Evolutionary conservation across 2,113 vertebrate genomes (phyloP).

Genomic region (Pollimyrus isidori): DNA sequence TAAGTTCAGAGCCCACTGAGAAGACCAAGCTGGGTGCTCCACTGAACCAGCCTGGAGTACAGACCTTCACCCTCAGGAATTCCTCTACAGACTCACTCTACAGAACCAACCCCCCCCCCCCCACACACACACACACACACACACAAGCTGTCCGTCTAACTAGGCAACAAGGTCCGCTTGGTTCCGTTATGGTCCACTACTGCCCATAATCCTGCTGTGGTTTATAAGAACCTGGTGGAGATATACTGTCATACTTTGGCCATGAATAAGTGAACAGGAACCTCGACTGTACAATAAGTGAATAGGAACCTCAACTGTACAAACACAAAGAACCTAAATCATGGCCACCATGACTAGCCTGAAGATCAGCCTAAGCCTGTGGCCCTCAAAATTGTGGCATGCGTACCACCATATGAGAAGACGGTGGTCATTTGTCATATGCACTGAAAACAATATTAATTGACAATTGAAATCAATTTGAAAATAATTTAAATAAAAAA

Average conservation of each 20-base stretch:
- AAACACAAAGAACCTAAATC: too few species aligned
- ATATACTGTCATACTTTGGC: background rate
- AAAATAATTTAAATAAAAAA: background rate
- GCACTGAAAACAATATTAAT: background rate
- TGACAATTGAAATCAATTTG: background rate
- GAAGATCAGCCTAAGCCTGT: background rate
- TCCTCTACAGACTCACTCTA: background rate
- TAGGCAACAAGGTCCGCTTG: background rate
- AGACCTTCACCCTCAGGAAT: background rate
- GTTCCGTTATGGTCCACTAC: background rate
- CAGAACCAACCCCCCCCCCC: too few species aligned
- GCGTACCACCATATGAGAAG: too few species aligned
- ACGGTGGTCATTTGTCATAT: background rate
- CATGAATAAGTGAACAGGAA: background rate
- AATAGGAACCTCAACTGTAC: background rate
- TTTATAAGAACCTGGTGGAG: background rate
- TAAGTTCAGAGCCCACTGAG: conserved; percentile 27
- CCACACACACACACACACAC: background rate
- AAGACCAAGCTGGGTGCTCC: background rate
- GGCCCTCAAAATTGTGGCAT: too few species aligned
- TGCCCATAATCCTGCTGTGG: background rate
- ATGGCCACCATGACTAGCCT: background rate
- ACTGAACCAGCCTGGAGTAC: background rate
- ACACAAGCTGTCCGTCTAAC: background rate
- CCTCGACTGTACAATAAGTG: background rate